Conservation (phyloP, 2,797 vertebrate species). For the Alectoris magna region DNA sequence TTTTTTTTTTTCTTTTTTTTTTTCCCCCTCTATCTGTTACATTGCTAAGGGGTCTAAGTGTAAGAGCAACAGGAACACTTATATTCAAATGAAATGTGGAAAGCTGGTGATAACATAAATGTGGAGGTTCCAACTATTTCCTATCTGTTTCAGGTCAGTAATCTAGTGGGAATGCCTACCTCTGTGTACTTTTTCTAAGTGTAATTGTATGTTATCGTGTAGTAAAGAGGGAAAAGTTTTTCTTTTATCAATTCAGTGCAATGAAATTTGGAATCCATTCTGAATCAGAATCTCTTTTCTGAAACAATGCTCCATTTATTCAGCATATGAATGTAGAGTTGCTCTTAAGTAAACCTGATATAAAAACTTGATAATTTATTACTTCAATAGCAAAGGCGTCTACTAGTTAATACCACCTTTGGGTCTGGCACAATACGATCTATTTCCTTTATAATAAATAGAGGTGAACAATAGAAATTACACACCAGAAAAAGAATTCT, state of each 20-base stretch:
- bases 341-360: conserved; percentile 30
- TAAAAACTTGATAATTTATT: conserved; percentile 50
- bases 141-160: background rate
- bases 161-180: background rate
- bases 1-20: no score
- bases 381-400: conserved; percentile 9
- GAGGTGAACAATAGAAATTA: conserved; percentile 30
- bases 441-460: conserved; percentile 57
- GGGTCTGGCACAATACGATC: background rate
- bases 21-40: background rate
- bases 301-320: conserved; percentile 45
- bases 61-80: background rate
- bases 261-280: conserved; percentile 29
- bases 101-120: background rate
- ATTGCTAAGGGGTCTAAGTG: background rate
- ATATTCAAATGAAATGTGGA: background rate
- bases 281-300: conserved; percentile 8
- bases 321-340: background rate
- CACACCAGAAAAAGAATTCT: background rate
- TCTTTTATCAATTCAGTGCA: conserved; percentile 31
- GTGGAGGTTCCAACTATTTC: background rate
- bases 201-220: background rate
- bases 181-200: background rate
- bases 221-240: background rate
- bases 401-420: conserved; percentile 39